Conservation (phyloP, 2,797 vertebrate genomes). For the Pantherophis alleghaniensis region DNA sequence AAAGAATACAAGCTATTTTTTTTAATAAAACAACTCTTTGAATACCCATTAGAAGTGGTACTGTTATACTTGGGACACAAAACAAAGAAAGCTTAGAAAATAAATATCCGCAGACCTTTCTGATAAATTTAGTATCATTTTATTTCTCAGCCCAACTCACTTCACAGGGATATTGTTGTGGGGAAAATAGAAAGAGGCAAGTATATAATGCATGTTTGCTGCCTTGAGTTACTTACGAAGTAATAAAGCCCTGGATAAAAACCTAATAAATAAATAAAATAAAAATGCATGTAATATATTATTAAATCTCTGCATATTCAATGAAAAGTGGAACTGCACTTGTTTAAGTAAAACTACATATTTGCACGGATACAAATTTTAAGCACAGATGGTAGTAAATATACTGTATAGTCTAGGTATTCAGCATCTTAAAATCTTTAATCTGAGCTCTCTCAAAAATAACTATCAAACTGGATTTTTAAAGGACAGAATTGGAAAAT, state of each 20-base stretch:
- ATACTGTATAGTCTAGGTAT: background rate
- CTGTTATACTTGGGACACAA: background rate
- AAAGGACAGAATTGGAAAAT: background rate
- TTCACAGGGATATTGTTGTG: background rate
- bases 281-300: background rate
- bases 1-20: background rate
- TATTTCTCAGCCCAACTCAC: background rate
- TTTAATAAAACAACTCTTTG: background rate
- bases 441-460: background rate
- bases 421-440: background rate
- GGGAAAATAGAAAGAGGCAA: background rate
- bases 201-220: background rate
- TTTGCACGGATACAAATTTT: background rate
- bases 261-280: background rate
- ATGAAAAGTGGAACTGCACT: background rate
- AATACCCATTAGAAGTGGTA: fast-evolving
- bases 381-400: background rate
- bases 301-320: background rate
- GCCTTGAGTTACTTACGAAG: background rate
- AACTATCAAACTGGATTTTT: background rate
- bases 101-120: background rate
- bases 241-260: background rate
- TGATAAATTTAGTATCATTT: background rate
- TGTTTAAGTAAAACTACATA: background rate
- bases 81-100: background rate